Base-by-base conservation (phyloP, 2,888 invertebrate genomes). In the Empis stercorea region DNA sequence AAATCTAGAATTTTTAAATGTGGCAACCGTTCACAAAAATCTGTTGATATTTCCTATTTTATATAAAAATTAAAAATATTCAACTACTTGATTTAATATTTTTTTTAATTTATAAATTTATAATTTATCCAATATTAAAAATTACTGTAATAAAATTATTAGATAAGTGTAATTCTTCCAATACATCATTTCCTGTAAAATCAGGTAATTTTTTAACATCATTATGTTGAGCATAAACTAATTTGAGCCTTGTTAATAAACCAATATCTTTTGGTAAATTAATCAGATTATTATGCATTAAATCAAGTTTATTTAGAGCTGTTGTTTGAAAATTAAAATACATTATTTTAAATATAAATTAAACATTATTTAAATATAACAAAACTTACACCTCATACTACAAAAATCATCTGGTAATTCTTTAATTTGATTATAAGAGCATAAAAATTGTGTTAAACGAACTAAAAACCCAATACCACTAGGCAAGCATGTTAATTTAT, bases 391-490 rank as follows among this genome's bases (percentile, higher is more conserved):
- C 76, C 86, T 75, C 67, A 88, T 76, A 66, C 81, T 84, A 55
- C 82, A 84, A 63, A 89, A 79, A 68, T 89, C 89, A 49, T 82
- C 79, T 36, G 88, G 88, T 57, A 91, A 66, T 62, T 82, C 80
- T 60, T 71, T 73, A 55, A 89, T 72, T 65, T 79, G 74, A 68
- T 89, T 89, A 70, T 84, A 73, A 55, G 84, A 81, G 50, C 87
- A 64, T 64, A 84, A 79, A 54, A 89, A 70, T 61, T 81, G 78
- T 48, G 77, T 78, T 63, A 88, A 71, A 57, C 87, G 78, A 51
- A 87, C 84, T 65, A 89, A 70, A 70, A 84, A 89, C 53, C 88
- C 88, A 73, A 92, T 78, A 59, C 87, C 87, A 52, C 80, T 73
- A 23, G 92, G 89, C 62, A 94, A 65, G 51, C 66, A 70, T 54